Percentiles rank a stretch among this genome's conserved stretches.
phyloP scores from a whole-genome alignment of 2,113 vertebrate genomes.

The Pluvialis apricaria region DNA sequence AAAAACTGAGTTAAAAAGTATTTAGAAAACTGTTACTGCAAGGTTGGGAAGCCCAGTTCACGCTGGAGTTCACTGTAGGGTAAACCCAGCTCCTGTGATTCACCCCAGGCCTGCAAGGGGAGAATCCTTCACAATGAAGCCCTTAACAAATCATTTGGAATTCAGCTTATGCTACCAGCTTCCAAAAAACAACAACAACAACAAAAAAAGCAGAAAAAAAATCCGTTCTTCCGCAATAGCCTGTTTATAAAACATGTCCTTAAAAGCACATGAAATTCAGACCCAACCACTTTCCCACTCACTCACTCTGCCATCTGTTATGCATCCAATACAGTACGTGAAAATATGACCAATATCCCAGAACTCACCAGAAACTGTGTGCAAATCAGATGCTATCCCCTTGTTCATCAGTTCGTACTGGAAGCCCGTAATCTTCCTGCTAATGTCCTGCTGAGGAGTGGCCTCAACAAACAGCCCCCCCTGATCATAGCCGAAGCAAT shows the following conservation, averaged over 20 bases:
- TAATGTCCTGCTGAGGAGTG: constrained; percentile 89
- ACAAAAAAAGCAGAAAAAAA: not conserved
- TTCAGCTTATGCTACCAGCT: not conserved
- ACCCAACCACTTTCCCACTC: not conserved
- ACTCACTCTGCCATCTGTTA: not conserved
- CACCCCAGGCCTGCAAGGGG: not conserved
- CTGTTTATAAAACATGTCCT: constrained; percentile 10
- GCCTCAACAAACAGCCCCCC: constrained; percentile 94
- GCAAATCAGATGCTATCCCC: constrained; percentile 72
- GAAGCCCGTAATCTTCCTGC: constrained; percentile 90
- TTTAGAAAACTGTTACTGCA: not conserved
- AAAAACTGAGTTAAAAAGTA: constrained; percentile 44
- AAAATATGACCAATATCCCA: not conserved
- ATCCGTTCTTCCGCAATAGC: not conserved
- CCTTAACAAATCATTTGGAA: not conserved
- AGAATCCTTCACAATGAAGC: not conserved
- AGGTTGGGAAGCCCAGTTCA: not conserved
- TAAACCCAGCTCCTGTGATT: not conserved
- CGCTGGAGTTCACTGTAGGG: not conserved
- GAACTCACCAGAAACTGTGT: constrained; percentile 81
- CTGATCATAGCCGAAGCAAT: constrained; percentile 87
- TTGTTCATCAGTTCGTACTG: constrained; percentile 90
- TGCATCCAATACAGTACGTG: accelerated
- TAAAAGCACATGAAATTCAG: constrained; percentile 28
- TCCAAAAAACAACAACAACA: not conserved